A percentile compares a stretch with the other conserved stretches of the same genome.
Conservation (phyloP, 30 jellyfish, hydroid and myxozoan genomes). For the Aurelia aurita complex sp. Pacific region DNA sequence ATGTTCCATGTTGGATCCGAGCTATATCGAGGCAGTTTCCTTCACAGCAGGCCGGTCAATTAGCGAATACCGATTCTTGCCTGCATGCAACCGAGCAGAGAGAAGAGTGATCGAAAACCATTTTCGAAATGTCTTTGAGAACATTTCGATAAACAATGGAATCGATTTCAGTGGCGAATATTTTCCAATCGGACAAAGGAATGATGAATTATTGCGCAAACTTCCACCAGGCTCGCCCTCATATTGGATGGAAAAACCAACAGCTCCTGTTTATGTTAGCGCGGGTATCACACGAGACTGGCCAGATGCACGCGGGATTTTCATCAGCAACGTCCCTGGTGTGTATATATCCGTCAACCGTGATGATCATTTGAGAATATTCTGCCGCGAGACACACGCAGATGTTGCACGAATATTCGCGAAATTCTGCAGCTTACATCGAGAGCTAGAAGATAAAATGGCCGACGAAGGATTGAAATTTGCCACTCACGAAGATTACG, state of each 20-base stretch:
- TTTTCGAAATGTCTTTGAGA: constrained; percentile 30
- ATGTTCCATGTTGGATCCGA: constrained; percentile 39
- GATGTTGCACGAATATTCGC: constrained; percentile 63
- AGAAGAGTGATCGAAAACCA: constrained; percentile 58
- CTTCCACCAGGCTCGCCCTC: constrained; percentile 47
- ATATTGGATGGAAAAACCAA: constrained; percentile 59
- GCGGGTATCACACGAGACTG: constrained; percentile 63
- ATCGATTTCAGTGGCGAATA: constrained; percentile 54
- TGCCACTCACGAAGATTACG: constrained; percentile 68
- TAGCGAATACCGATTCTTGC: constrained; percentile 49
- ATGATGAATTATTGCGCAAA: constrained; percentile 9
- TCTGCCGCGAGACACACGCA: constrained; percentile 60
- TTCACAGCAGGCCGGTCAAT: constrained; percentile 63
- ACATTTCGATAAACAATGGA: constrained; percentile 7
- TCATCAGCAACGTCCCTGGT: constrained; percentile 40
- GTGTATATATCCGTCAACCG: constrained; percentile 68
- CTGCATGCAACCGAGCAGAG: constrained; percentile 69
- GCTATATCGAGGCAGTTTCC: constrained; percentile 47
- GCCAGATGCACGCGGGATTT: constrained; percentile 72
- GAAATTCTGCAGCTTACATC: constrained; percentile 38
- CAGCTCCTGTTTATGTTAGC: constrained; percentile 38
- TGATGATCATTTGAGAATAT: constrained; percentile 78
- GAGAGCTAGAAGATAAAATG: constrained; percentile 43
- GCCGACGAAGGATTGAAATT: constrained; percentile 49
- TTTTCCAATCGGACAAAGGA: constrained; percentile 12